Percentiles rank a stretch among this genome's conserved stretches.
These are phyloP conservation scores for Hirudo medicinalis DNA, from an alignment of 1,140 invertebrate genomes.

Conservation along the genomic window DNA sequence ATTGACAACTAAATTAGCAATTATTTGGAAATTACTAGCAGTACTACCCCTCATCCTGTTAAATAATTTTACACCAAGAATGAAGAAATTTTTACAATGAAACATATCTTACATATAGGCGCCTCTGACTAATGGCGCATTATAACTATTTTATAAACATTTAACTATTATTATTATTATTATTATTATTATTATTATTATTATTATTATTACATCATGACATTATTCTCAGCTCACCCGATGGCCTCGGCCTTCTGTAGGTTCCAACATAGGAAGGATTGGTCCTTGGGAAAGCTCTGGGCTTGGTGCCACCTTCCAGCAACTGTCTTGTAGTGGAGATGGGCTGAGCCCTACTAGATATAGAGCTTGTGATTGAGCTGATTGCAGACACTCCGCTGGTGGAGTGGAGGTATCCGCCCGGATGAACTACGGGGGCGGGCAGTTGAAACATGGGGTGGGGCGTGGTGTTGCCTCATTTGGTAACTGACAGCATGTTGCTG, in stretches of 20 bases:
- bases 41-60: too few relatives aligned
- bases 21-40: too few relatives aligned
- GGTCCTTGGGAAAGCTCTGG: conserved; percentile 37
- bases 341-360: not conserved
- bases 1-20: not conserved
- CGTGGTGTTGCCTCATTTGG: too few relatives aligned
- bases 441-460: not conserved
- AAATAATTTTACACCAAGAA: too few relatives aligned
- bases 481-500: not conserved
- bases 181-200: too few relatives aligned
- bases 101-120: too few relatives aligned
- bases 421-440: not conserved
- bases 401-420: not conserved
- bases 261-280: conserved; percentile 38
- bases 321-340: not conserved
- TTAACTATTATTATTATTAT: too few relatives aligned
- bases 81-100: too few relatives aligned
- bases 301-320: conserved; percentile 27
- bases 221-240: too few relatives aligned
- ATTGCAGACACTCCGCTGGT: not conserved
- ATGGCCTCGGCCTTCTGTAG: conserved; percentile 24
- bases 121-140: too few relatives aligned
- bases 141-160: too few relatives aligned
- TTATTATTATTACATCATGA: too few relatives aligned
- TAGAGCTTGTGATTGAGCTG: not conserved